Evolutionary conservation across 2,113 vertebrate genomes (phyloP).

Genomic region (Anser cygnoides): DNA sequence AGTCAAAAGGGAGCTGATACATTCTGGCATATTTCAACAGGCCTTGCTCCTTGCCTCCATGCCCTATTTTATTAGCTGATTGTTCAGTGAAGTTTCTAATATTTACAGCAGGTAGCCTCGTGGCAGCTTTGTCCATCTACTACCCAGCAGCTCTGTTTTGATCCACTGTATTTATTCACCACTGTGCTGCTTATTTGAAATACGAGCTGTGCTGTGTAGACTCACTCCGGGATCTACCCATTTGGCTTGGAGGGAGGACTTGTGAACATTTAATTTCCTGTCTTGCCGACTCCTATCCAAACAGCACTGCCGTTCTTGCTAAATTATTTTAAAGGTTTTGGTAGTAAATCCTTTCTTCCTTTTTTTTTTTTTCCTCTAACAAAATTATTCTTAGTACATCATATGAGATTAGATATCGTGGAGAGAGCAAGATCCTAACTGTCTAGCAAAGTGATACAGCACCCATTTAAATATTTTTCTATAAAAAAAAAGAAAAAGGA

Average conservation of each 20-base stretch:
- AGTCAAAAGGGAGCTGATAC: background rate
- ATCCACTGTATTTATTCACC: background rate
- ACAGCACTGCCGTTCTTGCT: background rate
- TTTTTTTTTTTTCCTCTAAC: background rate
- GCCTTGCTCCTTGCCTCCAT: background rate
- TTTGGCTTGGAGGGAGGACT: background rate
- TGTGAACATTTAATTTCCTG: background rate
- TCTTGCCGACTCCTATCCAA: background rate
- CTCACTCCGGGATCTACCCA: background rate
- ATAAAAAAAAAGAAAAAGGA: background rate
- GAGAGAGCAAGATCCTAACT: background rate
- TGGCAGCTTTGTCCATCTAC: background rate
- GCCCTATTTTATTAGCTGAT: background rate
- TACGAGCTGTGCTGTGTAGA: background rate
- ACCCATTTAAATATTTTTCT: background rate
- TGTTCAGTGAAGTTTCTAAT: background rate
- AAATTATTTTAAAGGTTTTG: background rate
- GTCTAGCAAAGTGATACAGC: background rate
- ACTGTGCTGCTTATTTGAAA: background rate
- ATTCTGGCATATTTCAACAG: background rate
- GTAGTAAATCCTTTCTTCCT: background rate
- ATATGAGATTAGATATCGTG: background rate
- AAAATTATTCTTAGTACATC: background rate
- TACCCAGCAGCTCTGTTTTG: background rate
- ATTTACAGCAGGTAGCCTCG: background rate